Conservation (phyloP, 2,888 invertebrate species). For the Oligia fasciuncula region DNA sequence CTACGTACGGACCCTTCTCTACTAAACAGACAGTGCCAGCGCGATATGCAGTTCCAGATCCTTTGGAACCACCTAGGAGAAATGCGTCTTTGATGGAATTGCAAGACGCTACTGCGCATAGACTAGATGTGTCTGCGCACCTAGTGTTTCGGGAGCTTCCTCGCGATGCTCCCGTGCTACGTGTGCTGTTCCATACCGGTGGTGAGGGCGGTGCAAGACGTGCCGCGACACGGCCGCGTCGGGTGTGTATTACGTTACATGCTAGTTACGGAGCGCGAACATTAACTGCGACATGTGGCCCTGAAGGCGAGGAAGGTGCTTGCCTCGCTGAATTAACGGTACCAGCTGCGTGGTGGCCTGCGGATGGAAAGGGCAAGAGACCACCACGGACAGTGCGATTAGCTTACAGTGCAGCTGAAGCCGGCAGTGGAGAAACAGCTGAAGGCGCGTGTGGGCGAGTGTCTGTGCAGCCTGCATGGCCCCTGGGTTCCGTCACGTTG, state of each 20-base stretch:
- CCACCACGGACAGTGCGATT: conserved; percentile 94
- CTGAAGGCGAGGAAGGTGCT: conserved; percentile 97
- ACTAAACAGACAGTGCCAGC: conserved; percentile 98
- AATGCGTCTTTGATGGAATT: conserved; percentile 90
- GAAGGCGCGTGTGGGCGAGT: conserved; percentile 93
- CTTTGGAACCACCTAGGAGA: conserved; percentile 91
- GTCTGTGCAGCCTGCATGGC: conserved; percentile 92
- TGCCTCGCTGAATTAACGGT: conserved; percentile 97
- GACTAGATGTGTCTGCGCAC: conserved; percentile 97
- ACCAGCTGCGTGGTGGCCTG: conserved; percentile 97
- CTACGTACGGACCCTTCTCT: conserved; percentile 98
- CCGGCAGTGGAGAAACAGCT: conserved; percentile 92
- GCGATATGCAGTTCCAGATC: conserved; percentile 96
- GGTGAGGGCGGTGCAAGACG: conserved; percentile 95
- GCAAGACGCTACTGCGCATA: conserved; percentile 92
- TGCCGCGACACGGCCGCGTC: conserved; percentile 92
- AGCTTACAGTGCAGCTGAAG: conserved; percentile 97
- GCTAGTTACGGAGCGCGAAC: conserved; percentile 91
- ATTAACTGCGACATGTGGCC: conserved; percentile 97
- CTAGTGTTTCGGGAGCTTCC: conserved; percentile 96
- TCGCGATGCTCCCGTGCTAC: conserved; percentile 96
- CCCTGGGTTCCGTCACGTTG: conserved; percentile 92
- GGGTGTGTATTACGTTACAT: conserved; percentile 95
- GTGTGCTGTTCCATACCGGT: conserved; percentile 97
- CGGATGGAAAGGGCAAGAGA: conserved; percentile 90